Percentiles rank a stretch among this genome's conserved stretches.
phyloP scores from a whole-genome alignment of 2,797 vertebrate species.

The Meriones psammophilus region DNA sequence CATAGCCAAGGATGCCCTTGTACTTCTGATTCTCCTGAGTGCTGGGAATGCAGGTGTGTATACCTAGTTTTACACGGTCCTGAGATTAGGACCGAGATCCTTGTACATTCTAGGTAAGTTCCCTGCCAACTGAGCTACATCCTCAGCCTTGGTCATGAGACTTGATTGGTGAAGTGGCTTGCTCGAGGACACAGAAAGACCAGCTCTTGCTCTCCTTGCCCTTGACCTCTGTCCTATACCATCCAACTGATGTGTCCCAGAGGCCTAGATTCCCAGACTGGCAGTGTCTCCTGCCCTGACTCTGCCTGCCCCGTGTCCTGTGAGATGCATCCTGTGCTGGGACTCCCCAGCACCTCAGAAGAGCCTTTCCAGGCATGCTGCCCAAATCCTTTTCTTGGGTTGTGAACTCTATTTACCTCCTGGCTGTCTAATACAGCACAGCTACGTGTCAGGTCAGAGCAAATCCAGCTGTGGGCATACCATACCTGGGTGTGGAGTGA shows the following conservation, averaged over 20 bases:
- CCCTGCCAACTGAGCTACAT: neutral
- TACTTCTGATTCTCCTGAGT: neutral
- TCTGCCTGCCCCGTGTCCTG: neutral
- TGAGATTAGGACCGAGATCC: neutral
- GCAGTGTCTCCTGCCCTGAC: fast-evolving
- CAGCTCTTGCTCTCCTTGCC: neutral
- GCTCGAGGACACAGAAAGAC: neutral
- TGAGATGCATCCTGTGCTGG: neutral
- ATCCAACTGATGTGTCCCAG: neutral
- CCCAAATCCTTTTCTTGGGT: neutral
- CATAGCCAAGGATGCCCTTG: neutral
- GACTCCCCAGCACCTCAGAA: fast-evolving
- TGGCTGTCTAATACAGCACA: no score
- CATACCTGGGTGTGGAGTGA: no score
- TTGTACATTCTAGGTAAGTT: neutral
- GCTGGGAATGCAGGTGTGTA: neutral
- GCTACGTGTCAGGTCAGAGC: no score
- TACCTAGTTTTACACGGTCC: neutral
- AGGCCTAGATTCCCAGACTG: neutral
- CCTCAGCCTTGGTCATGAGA: neutral
- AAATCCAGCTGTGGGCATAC: no score
- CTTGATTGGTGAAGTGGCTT: neutral
- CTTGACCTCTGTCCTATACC: neutral
- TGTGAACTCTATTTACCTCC: neutral
- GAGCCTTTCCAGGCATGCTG: no score